These are phyloP conservation scores for Nannoperca australis DNA, from an alignment of 2,797 vertebrate species.

Conservation along the genomic window DNA sequence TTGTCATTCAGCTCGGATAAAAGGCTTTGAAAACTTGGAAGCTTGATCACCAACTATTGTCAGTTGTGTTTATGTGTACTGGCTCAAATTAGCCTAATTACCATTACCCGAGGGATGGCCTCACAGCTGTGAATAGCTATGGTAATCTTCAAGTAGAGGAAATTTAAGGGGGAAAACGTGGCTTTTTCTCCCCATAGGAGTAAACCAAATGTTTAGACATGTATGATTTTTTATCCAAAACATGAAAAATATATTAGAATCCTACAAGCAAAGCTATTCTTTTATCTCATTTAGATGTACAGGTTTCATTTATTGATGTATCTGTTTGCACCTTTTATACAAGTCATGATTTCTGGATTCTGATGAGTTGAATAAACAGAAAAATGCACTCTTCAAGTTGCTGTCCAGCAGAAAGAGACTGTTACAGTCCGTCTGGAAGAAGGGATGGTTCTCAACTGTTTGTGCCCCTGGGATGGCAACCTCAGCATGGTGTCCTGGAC, in stretches of 20 bases:
- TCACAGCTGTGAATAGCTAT: constrained; percentile 46
- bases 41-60: constrained; percentile 68
- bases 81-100: constrained; percentile 68
- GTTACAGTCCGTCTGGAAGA: constrained; percentile 82
- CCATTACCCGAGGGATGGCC: constrained; percentile 44
- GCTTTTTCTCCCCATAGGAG: background rate
- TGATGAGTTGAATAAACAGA: constrained; percentile 8
- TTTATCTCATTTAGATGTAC: background rate
- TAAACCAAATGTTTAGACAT: background rate
- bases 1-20: constrained; percentile 65
- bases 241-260: background rate
- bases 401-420: constrained; percentile 64
- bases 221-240: background rate
- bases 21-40: constrained; percentile 59
- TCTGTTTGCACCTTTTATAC: background rate
- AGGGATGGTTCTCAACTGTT: constrained; percentile 87
- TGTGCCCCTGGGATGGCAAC: constrained; percentile 78
- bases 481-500: constrained; percentile 88
- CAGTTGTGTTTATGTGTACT: constrained; percentile 52
- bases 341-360: background rate
- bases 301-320: background rate
- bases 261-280: background rate
- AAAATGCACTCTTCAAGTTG: constrained; percentile 60
- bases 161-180: background rate
- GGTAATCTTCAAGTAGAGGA: constrained; percentile 40